Evolutionary conservation across 2,113 vertebrate species (phyloP).

Genomic region (Cephalopholis sonnerati): DNA sequence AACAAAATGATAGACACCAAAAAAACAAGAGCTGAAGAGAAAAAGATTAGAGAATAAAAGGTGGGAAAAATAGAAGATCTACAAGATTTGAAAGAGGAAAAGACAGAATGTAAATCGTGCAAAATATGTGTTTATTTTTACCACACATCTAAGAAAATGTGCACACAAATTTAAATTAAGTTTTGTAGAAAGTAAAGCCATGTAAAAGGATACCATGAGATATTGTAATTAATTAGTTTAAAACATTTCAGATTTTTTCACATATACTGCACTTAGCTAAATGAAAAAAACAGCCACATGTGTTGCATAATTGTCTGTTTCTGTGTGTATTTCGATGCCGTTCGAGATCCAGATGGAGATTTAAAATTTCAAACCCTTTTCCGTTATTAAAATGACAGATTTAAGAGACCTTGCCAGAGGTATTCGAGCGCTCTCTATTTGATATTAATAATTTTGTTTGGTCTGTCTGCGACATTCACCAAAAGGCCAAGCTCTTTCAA

Average conservation of each 20-base stretch:
- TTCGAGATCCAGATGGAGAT: neutral
- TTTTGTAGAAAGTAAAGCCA: neutral
- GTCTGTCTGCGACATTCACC: constrained; percentile 10
- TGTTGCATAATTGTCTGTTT: neutral
- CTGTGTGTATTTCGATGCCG: neutral
- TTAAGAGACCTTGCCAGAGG: neutral
- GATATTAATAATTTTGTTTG: neutral
- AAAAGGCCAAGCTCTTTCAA: constrained; percentile 18
- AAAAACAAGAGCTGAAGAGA: constrained; percentile 37
- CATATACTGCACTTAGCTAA: neutral
- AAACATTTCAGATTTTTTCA: neutral
- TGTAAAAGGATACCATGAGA: neutral
- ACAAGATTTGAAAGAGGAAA: neutral
- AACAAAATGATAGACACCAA: constrained; percentile 8
- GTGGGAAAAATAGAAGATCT: neutral
- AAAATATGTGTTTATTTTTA: constrained; percentile 4
- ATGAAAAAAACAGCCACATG: neutral
- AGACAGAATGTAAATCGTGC: constrained; percentile 13
- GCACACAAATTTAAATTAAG: neutral
- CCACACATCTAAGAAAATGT: neutral
- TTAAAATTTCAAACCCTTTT: neutral
- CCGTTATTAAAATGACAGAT: neutral
- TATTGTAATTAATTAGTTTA: neutral
- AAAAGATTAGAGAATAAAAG: constrained; percentile 15
- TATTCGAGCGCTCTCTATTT: neutral